phyloP scores from a whole-genome alignment of 2,888 invertebrate genomes.

The Diarsia brunnea region DNA sequence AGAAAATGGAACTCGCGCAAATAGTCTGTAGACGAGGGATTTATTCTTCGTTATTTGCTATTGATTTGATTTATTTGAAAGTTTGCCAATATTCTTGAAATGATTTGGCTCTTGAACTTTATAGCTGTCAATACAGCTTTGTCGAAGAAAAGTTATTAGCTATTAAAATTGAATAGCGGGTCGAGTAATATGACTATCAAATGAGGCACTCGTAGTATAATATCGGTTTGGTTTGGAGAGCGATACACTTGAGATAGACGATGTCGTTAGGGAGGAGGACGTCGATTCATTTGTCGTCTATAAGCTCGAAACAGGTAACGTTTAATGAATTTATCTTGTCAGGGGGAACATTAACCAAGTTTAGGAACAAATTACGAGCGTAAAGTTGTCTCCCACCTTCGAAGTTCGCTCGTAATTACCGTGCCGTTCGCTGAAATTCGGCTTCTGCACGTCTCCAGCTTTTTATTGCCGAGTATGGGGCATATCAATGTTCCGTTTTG shows the following conservation, averaged over 20 bases:
- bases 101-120: conserved; percentile 35
- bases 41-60: conserved; percentile 24
- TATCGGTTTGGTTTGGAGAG: conserved; percentile 62
- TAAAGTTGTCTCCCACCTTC: conserved; percentile 85
- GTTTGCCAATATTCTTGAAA: conserved; percentile 44
- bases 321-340: conserved; percentile 90
- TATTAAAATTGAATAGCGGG: conserved; percentile 39
- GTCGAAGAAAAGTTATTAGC: conserved; percentile 27
- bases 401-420: conserved; percentile 84
- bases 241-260: conserved; percentile 74
- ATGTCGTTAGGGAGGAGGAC: conserved; percentile 72
- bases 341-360: conserved; percentile 87
- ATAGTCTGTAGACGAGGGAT: conserved; percentile 18
- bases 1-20: conserved; percentile 31
- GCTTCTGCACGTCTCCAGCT: conserved; percentile 73
- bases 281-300: conserved; percentile 75
- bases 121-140: conserved; percentile 29
- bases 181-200: conserved; percentile 37
- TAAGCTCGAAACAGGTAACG: conserved; percentile 78
- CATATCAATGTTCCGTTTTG: conserved; percentile 83
- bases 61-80: conserved; percentile 43
- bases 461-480: conserved; percentile 78
- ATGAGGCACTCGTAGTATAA: conserved; percentile 45
- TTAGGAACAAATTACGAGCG: conserved; percentile 88
- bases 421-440: conserved; percentile 78